Conservation (phyloP, 2,888 invertebrate species). For the Theretra japonica region DNA sequence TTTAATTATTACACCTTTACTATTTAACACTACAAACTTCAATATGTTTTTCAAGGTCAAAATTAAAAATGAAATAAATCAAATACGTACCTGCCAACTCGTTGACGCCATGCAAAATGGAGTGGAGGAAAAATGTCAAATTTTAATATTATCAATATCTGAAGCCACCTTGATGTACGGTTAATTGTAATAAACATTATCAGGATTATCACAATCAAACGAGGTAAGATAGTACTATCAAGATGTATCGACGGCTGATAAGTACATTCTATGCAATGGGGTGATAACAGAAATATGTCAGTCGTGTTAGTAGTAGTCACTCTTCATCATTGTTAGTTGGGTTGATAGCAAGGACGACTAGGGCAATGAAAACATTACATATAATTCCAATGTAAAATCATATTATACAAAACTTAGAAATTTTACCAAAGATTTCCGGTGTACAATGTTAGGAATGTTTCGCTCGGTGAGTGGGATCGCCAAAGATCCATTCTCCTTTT, state of each 20-base stretch:
- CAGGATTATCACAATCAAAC: slow-evolving; percentile 20
- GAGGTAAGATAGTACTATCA: slow-evolving; percentile 28
- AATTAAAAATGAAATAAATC: slow-evolving; percentile 19
- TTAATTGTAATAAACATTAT: slow-evolving; percentile 30
- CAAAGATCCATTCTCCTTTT: no score
- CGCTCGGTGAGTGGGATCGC: no score
- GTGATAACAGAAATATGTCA: not conserved
- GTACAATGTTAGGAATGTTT: no score
- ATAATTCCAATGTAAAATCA: no score
- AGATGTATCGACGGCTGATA: slow-evolving; percentile 19
- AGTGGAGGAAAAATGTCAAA: slow-evolving; percentile 16
- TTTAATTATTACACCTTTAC: no score
- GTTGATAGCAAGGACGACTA: not conserved
- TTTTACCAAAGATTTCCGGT: no score
- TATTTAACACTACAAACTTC: no score
- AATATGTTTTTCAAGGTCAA: not conserved
- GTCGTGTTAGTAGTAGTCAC: no score
- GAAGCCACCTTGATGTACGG: slow-evolving; percentile 3
- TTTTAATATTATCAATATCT: slow-evolving; percentile 26
- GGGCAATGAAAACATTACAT: not conserved
- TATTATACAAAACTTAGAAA: no score
- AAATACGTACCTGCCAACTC: slow-evolving; percentile 42
- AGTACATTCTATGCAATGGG: not conserved
- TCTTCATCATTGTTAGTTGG: not conserved
- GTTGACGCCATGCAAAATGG: slow-evolving; percentile 51